These are phyloP conservation scores for Canis aureus DNA, from an alignment of 2,113 vertebrate genomes.

Conservation along the genomic window DNA sequence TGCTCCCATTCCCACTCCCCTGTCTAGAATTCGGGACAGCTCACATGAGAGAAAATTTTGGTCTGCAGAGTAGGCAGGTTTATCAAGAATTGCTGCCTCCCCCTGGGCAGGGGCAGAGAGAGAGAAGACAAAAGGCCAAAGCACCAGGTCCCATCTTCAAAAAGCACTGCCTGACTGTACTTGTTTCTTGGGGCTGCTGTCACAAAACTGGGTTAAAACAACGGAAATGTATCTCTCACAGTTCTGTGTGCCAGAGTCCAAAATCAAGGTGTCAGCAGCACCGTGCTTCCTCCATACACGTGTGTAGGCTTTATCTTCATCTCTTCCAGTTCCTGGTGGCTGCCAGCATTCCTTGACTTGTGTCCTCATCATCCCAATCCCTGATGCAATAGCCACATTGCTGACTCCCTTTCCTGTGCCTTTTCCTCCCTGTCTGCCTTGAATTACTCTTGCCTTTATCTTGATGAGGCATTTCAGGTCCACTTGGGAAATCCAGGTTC, in stretches of 20 bases:
- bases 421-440: not conserved
- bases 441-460: not conserved
- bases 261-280: not conserved
- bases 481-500: not conserved
- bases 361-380: too few species aligned
- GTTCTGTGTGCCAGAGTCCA: not conserved
- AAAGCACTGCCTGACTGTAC: not conserved
- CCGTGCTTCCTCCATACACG: rapidly evolving
- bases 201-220: not conserved
- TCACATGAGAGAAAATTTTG: not conserved
- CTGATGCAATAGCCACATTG: not conserved
- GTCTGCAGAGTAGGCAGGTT: not conserved
- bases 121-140: not conserved
- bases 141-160: not conserved
- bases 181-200: not conserved
- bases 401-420: not conserved
- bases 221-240: not conserved
- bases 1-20: too few species aligned
- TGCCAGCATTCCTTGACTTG: not conserved
- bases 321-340: not conserved
- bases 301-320: not conserved
- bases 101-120: not conserved
- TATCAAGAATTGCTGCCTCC: not conserved
- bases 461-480: not conserved
- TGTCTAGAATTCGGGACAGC: not conserved